phyloP scores from a whole-genome alignment of 2,113 vertebrate species.

The Sturnus vulgaris region DNA sequence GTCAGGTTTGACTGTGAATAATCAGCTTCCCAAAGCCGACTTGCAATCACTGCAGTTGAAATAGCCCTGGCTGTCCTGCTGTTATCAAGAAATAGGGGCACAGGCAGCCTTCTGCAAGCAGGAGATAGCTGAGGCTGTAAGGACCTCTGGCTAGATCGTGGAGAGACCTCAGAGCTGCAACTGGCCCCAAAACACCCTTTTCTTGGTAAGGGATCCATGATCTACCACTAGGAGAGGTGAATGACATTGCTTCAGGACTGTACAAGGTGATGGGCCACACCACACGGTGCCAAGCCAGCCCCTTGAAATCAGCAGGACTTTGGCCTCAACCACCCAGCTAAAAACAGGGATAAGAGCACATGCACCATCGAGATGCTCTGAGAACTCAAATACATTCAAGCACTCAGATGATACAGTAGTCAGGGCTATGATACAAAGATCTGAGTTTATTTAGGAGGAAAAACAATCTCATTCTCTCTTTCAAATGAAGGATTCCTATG shows the following conservation, averaged over 20 bases:
- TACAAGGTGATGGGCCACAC: not conserved
- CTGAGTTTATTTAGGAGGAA: not conserved
- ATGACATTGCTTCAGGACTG: not conserved
- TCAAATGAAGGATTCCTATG: not conserved
- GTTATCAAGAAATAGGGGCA: not conserved
- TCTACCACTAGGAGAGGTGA: not conserved
- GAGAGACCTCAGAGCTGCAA: not conserved
- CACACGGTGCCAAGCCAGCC: not conserved
- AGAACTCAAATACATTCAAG: not conserved
- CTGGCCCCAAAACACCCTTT: not conserved
- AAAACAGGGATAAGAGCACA: not conserved
- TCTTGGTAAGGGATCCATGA: not conserved
- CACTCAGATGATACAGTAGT: rapidly evolving
- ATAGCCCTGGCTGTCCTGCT: not conserved
- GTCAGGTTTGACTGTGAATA: not conserved
- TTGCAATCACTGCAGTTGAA: not conserved
- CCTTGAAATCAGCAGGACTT: not conserved
- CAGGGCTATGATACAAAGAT: not conserved
- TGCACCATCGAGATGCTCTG: not conserved
- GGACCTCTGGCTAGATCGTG: not conserved
- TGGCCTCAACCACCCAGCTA: not conserved
- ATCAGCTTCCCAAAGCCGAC: not conserved
- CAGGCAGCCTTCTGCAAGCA: not conserved
- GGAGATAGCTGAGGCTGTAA: not conserved
- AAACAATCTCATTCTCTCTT: not conserved